A percentile compares a stretch with the other conserved stretches of the same genome.
Conservation (phyloP, 2,888 invertebrate genomes). For the Diadromus collaris region DNA sequence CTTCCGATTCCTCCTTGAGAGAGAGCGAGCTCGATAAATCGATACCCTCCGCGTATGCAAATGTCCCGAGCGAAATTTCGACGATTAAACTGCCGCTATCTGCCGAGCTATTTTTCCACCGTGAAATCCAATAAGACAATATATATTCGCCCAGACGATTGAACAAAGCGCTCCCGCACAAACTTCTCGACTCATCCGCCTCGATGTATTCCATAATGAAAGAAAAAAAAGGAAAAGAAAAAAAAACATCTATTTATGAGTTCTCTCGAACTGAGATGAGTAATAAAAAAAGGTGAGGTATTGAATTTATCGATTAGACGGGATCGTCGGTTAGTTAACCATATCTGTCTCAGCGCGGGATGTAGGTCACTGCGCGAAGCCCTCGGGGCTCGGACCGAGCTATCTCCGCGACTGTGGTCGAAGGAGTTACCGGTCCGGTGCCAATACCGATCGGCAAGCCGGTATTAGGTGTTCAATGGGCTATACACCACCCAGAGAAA, state of each 20-base stretch:
- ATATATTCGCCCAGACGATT: not conserved
- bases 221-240: constrained; percentile 32
- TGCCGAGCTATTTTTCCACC: constrained; percentile 2
- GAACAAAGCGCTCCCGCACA: not conserved
- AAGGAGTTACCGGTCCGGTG: constrained; percentile 18
- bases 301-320: constrained; percentile 43
- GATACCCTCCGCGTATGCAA: not conserved
- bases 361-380: constrained; percentile 25
- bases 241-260: constrained; percentile 31
- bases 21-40: not conserved
- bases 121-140: constrained; percentile 1
- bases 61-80: not conserved
- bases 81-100: not conserved
- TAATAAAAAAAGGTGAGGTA: constrained; percentile 10
- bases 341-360: constrained; percentile 3
- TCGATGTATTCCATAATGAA: constrained; percentile 31
- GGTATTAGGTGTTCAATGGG: constrained; percentile 17
- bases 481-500: constrained; percentile 12
- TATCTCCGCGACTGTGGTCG: constrained; percentile 9
- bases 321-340: constrained; percentile 16
- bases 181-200: constrained; percentile 26
- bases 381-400: constrained; percentile 15
- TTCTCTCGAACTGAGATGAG: constrained; percentile 17
- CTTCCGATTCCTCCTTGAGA: not conserved
- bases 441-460: not conserved